Conservation (phyloP, 2,888 invertebrate species). For the Zaprionus lineosus region DNA sequence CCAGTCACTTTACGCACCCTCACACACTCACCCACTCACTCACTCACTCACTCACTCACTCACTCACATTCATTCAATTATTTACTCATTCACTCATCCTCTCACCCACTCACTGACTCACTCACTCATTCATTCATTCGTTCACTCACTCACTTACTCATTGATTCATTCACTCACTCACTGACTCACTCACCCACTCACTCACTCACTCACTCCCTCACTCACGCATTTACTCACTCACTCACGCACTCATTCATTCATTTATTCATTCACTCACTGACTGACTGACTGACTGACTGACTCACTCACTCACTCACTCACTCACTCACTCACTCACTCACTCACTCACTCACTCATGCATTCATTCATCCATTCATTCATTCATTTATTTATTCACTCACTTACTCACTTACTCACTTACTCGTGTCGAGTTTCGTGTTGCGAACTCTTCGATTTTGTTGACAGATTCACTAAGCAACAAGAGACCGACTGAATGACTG, state of each 20-base stretch:
- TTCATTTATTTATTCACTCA: slow-evolving; percentile 31
- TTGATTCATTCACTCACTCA: too few relatives aligned
- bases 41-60: slow-evolving; percentile 10
- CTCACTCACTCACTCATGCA: slow-evolving; percentile 17
- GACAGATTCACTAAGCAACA: slow-evolving; percentile 67
- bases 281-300: too few relatives aligned
- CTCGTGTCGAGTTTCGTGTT: slow-evolving; percentile 12
- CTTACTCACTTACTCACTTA: too few relatives aligned
- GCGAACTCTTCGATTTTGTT: slow-evolving; percentile 43
- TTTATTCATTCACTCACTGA: slow-evolving; percentile 17
- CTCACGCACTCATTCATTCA: too few relatives aligned
- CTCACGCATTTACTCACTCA: slow-evolving; percentile 33
- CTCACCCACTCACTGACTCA: too few relatives aligned
- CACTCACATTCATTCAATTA: slow-evolving; percentile 37
- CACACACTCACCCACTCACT: too few relatives aligned
- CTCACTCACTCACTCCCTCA: slow-evolving; percentile 29
- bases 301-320: too few relatives aligned
- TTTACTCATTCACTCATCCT: slow-evolving; percentile 29
- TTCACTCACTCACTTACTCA: slow-evolving; percentile 35
- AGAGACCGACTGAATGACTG: slow-evolving; percentile 5
- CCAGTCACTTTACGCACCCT: slow-evolving; percentile 61
- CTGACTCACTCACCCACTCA: too few relatives aligned
- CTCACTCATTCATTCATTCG: slow-evolving; percentile 24
- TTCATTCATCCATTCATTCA: slow-evolving; percentile 33
- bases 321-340: slow-evolving; percentile 16